phyloP scores from a whole-genome alignment of 1,140 invertebrate species.

The Pseudomyrmex cubaensis region DNA sequence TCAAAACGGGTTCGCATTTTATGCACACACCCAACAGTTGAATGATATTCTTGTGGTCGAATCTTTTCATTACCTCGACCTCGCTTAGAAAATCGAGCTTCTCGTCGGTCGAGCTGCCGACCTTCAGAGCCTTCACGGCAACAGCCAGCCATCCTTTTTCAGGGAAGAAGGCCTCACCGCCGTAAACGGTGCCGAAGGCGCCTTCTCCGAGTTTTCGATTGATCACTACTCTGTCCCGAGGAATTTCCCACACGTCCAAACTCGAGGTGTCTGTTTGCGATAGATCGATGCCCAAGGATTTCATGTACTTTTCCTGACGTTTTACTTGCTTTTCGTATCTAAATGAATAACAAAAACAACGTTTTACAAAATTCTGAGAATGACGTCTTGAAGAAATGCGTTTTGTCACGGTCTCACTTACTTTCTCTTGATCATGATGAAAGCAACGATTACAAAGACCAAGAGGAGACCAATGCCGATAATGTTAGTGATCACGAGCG shows the following conservation, averaged over 20 bases:
- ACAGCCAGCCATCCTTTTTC: slow-evolving; percentile 93
- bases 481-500: slow-evolving; percentile 90
- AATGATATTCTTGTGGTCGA: slow-evolving; percentile 96
- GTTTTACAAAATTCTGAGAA: background rate
- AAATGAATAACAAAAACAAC: slow-evolving; percentile 33
- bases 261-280: slow-evolving; percentile 84
- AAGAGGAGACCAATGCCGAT: slow-evolving; percentile 88
- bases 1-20: slow-evolving; percentile 93
- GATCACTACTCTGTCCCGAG: slow-evolving; percentile 93
- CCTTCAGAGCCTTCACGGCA: slow-evolving; percentile 96
- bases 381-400: slow-evolving; percentile 8
- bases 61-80: slow-evolving; percentile 96
- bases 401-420: slow-evolving; percentile 73
- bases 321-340: slow-evolving; percentile 91
- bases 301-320: slow-evolving; percentile 90
- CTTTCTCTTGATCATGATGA: slow-evolving; percentile 90
- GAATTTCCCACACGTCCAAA: slow-evolving; percentile 95
- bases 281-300: slow-evolving; percentile 89
- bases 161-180: slow-evolving; percentile 91
- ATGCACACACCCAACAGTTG: slow-evolving; percentile 94
- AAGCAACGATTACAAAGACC: slow-evolving; percentile 87
- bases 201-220: slow-evolving; percentile 95
- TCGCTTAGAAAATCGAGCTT: slow-evolving; percentile 97
- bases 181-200: slow-evolving; percentile 95
- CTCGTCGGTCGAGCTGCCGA: slow-evolving; percentile 92